phyloP scores from a whole-genome alignment of 1,140 invertebrate species.

The Drosophila erecta region DNA sequence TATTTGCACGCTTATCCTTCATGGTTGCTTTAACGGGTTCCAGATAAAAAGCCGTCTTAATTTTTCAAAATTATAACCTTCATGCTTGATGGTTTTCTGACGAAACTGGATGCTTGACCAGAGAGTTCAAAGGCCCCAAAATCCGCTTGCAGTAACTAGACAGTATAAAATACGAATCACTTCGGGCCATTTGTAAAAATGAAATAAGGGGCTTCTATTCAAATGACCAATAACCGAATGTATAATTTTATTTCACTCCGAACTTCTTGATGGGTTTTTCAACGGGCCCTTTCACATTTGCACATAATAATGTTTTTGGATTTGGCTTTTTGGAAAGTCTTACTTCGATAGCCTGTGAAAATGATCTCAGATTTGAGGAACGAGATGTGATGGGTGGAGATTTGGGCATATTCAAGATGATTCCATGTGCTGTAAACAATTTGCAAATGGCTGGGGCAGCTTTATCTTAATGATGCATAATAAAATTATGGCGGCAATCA shows the following conservation, averaged over 20 bases:
- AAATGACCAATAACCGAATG: constrained; percentile 13
- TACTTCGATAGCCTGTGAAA: constrained; percentile 47
- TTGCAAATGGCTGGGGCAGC: constrained; percentile 59
- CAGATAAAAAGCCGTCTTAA: constrained; percentile 37
- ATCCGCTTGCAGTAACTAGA: constrained; percentile 20
- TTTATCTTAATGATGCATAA: constrained; percentile 79
- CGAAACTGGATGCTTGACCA: constrained; percentile 1
- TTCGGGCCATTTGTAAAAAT: constrained; percentile 4
- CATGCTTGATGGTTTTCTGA: constrained; percentile 31
- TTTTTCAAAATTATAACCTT: constrained; percentile 49
- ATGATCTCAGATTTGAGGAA: constrained; percentile 39
- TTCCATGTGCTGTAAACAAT: constrained; percentile 58
- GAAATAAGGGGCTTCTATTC: constrained; percentile 10
- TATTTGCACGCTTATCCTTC: constrained; percentile 41
- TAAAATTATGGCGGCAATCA: constrained; percentile 76
- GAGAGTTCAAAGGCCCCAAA: constrained; percentile 27
- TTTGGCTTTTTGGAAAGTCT: constrained; percentile 67
- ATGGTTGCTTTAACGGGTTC: constrained; percentile 42
- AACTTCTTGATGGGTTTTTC: constrained; percentile 11
- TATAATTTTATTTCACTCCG: constrained; percentile 37
- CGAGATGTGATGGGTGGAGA: constrained; percentile 40
- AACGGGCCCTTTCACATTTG: constrained; percentile 72
- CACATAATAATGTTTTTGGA: constrained; percentile 59
- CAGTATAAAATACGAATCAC: constrained; percentile 21
- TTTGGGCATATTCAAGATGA: constrained; percentile 35